Conservation (phyloP, 92 coral and sea anemone species). For the Palythoa heliodiscus region DNA sequence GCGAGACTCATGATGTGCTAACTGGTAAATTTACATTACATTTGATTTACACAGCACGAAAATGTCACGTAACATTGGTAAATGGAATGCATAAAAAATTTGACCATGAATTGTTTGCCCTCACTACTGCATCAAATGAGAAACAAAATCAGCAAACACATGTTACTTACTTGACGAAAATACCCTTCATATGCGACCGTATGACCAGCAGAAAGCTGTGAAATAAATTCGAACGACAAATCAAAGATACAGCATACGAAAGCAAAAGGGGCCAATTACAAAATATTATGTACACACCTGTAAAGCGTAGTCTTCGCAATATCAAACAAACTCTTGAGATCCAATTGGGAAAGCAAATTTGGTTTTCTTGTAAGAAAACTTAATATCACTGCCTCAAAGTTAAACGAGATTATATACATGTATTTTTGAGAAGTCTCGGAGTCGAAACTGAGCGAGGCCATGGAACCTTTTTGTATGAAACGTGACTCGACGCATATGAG, state of each 20-base stretch:
- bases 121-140: not conserved
- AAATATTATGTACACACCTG: slow-evolving; percentile 7
- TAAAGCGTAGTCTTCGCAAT: not conserved
- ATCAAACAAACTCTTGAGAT: not conserved
- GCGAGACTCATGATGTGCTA: no score
- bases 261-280: not conserved
- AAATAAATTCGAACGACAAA: slow-evolving; percentile 7
- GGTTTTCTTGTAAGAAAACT: not conserved
- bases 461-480: not conserved
- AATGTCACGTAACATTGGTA: no score
- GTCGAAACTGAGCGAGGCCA: not conserved
- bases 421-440: not conserved
- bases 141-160: not conserved
- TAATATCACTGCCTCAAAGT: not conserved
- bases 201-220: slow-evolving; percentile 98
- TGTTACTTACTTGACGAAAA: slow-evolving; percentile 85
- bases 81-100: not conserved
- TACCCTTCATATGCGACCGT: slow-evolving; percentile 87
- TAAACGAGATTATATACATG: not conserved
- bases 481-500: not conserved
- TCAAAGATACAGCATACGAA: not conserved
- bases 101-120: not conserved
- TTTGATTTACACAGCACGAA: no score
- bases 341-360: not conserved
- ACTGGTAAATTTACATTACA: no score